Evolutionary conservation across 2,888 invertebrate genomes (phyloP).

Genomic region (Thymelicus acteon): DNA sequence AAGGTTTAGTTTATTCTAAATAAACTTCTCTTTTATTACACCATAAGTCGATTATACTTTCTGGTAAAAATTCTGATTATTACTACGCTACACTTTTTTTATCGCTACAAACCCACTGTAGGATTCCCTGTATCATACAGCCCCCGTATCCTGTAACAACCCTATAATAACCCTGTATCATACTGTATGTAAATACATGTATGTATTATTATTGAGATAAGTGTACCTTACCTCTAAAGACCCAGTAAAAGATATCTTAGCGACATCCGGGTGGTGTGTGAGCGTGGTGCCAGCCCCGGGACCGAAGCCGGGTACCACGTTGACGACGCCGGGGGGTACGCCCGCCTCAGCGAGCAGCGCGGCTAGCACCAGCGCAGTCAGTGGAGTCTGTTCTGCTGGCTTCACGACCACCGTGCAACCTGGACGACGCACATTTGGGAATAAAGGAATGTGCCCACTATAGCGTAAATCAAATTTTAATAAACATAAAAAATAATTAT

Average conservation of each 20-base stretch:
- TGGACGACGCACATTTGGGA: conserved; percentile 66
- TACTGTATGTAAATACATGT: background rate
- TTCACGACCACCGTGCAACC: conserved; percentile 94
- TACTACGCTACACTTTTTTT: too few species aligned
- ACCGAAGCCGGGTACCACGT: conserved; percentile 94
- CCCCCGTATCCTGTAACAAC: too few species aligned
- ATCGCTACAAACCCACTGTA: too few species aligned
- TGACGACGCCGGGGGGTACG: conserved; percentile 94
- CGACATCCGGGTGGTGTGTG: conserved; percentile 88
- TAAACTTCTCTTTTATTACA: too few species aligned
- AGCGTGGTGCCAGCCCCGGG: conserved; percentile 90
- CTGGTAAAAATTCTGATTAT: too few species aligned
- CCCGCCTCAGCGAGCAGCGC: conserved; percentile 93
- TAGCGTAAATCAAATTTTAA: too few species aligned
- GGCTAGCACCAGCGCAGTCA: conserved; percentile 94
- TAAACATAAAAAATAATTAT: too few species aligned
- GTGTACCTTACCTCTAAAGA: conserved; percentile 58
- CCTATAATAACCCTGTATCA: too few species aligned
- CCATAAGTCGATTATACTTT: too few species aligned
- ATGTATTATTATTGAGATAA: background rate
- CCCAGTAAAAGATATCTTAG: conserved; percentile 92
- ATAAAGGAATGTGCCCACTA: too few species aligned
- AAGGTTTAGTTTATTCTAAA: too few species aligned
- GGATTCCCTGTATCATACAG: background rate
- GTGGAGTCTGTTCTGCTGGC: conserved; percentile 96